Conservation (phyloP, 2,113 vertebrate species). For the Tenebrosternarchus preto region DNA sequence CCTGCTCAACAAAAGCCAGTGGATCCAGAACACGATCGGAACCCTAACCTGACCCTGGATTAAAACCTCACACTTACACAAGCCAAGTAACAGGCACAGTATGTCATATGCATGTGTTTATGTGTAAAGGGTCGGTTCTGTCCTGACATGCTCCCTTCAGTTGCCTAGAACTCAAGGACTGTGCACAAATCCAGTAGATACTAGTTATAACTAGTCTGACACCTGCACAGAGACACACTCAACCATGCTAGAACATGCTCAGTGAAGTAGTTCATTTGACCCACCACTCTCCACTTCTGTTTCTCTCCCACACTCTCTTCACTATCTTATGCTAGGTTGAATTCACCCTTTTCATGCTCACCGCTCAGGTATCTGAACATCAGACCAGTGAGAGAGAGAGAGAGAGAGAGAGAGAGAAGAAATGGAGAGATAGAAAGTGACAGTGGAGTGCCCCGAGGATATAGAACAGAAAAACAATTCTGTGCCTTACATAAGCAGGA, state of each 20-base stretch:
- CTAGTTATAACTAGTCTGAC: slow-evolving; percentile 7
- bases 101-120: no score
- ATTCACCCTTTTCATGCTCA: slow-evolving; percentile 60
- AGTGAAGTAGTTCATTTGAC: neutral
- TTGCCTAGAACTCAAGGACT: neutral
- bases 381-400: slow-evolving; percentile 51
- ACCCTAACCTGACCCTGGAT: no score
- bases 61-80: no score
- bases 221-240: neutral
- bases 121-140: no score
- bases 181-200: neutral
- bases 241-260: neutral
- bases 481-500: slow-evolving; percentile 42
- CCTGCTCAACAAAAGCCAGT: neutral
- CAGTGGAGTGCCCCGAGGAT: slow-evolving; percentile 1
- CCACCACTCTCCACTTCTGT: slow-evolving; percentile 18
- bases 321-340: slow-evolving; percentile 45
- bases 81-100: no score
- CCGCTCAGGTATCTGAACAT: slow-evolving; percentile 42
- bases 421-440: slow-evolving; percentile 24
- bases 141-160: neutral
- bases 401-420: slow-evolving; percentile 45
- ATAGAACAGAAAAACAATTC: slow-evolving; percentile 43
- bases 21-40: no score
- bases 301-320: slow-evolving; percentile 39